Conservation (phyloP, 2,888 invertebrate genomes). For the Perizoma flavofasciatum region DNA sequence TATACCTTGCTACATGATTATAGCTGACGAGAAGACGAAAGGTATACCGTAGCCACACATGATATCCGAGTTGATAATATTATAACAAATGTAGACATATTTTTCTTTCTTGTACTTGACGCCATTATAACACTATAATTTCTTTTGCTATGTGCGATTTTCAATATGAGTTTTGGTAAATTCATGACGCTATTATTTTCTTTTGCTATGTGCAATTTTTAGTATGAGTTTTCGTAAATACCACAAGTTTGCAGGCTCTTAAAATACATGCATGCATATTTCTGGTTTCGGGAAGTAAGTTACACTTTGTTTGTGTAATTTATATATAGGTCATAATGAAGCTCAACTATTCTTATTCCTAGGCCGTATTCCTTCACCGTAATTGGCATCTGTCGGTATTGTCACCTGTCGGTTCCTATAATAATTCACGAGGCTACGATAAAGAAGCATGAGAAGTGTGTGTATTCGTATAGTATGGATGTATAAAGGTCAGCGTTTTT, state of each 20-base stretch:
- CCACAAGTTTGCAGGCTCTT: too few species aligned
- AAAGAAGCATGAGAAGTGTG: constrained; percentile 42
- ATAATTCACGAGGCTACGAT: constrained; percentile 52
- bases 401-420: constrained; percentile 53
- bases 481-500: constrained; percentile 56
- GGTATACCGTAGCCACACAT: not conserved
- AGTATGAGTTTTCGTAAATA: too few species aligned
- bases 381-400: constrained; percentile 34
- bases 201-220: too few species aligned
- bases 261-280: too few species aligned
- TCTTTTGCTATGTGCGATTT: too few species aligned
- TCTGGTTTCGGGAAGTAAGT: too few species aligned
- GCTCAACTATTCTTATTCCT: not conserved
- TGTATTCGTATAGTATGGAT: constrained; percentile 36
- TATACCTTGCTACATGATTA: constrained; percentile 7
- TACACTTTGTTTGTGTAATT: not conserved
- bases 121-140: too few species aligned
- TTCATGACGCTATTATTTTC: too few species aligned
- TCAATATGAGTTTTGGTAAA: too few species aligned
- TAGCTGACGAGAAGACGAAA: not conserved
- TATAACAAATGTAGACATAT: not conserved
- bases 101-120: too few species aligned
- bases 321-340: not conserved
- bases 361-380: not conserved
- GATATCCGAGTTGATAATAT: not conserved